Base-by-base conservation (phyloP, 1,140 invertebrate species). In the Panagrolaimus sp. region DNA sequence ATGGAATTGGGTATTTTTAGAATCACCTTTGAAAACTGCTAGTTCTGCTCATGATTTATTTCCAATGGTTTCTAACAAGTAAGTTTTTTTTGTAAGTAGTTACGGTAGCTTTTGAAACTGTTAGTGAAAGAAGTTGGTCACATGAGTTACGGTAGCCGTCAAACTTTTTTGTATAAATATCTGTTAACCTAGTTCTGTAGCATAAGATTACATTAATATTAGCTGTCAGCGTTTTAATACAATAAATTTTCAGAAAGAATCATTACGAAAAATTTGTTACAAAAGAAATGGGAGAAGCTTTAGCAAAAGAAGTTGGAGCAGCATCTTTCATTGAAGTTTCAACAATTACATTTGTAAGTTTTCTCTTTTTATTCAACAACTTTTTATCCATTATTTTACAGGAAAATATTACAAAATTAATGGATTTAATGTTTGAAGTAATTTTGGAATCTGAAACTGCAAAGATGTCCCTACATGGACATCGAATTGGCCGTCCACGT, bases 281-380 rank as follows among this genome's bases (percentile, higher is more conserved):
- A 14, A 63, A 14, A 14, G 27, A 51, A 31, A 66, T 66, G 65
- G 65, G 65, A 14, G 20, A 66, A 16, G 25, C n/a, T 38, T 48
- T 66, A 3, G 38, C 65, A 23, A 20, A 48, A 38, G 25, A 66
- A 31, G 42, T 57, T 23, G 27, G 43, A 13, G 65, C 65, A 25
- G 38, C 65, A 44, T 20, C 65, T 13, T 66, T 66, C 46, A 31
- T 16, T 27, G 65, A 66, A 44, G 45, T 66, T 47, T 66, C 65
- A 16, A 57, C 27, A 16, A 66, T 31, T 9, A 66, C 65, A 13
- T 47, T 63, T 44, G 65, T 66, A 57, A 31, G 45, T 66, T 62
- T 23, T 65, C 5, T 11, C 5, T 57, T 7, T 2, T 57, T 27
- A 57, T 27, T 23, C 47, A n/a, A n/a, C 47, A 48, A n/a, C 9